Evolutionary conservation across 2,113 vertebrate species (phyloP).

Genomic region (Rousettus leschenaultii): DNA sequence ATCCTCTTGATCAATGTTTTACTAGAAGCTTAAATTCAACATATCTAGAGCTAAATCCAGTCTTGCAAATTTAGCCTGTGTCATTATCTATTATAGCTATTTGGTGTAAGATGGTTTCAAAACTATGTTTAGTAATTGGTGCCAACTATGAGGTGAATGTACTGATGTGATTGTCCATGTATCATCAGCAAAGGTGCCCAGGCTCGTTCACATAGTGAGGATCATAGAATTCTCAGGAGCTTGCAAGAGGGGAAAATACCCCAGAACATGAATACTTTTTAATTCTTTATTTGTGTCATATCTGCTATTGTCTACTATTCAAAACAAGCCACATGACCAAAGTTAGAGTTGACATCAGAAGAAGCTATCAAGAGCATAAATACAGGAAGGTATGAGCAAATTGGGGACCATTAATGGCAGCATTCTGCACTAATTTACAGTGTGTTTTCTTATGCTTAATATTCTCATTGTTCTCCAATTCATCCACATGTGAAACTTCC

Average conservation of each 20-base stretch:
- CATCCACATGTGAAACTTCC: background rate
- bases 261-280: background rate
- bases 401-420: background rate
- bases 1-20: background rate
- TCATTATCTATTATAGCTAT: background rate
- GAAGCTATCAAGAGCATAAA: background rate
- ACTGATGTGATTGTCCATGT: background rate
- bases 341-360: background rate
- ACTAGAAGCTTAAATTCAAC: background rate
- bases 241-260: background rate
- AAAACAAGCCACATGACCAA: background rate
- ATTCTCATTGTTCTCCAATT: background rate
- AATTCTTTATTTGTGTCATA: background rate
- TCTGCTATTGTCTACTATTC: background rate
- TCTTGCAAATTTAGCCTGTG: background rate
- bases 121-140: background rate
- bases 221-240: background rate
- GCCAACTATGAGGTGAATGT: background rate
- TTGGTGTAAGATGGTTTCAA: background rate
- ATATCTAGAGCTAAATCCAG: background rate
- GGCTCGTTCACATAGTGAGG: background rate
- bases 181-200: too few species aligned
- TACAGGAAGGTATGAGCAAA: background rate
- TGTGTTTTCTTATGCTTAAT: background rate
- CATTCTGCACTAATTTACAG: background rate